A percentile compares a stretch with the other conserved stretches of the same genome.
phyloP scores from a whole-genome alignment of 37 sponge, comb jelly and placozoan genomes.

The Mnemiopsis leidyi region DNA sequence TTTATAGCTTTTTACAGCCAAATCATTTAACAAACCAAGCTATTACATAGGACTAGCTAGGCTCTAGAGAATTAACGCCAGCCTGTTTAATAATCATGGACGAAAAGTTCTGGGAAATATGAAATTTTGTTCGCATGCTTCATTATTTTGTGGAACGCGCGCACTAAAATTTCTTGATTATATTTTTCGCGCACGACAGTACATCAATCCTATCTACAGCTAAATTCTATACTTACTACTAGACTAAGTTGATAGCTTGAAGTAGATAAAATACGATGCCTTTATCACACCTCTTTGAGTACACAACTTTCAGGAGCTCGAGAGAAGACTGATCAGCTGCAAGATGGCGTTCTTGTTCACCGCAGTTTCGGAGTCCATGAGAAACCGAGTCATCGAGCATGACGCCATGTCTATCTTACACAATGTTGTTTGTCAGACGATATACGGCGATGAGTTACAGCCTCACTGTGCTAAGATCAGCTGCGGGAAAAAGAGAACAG shows the following conservation, averaged over 20 bases:
- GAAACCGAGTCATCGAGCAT: neutral
- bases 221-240: no score
- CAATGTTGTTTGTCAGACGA: neutral
- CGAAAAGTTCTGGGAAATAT: neutral
- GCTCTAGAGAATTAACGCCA: no score
- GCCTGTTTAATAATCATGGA: no score
- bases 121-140: neutral
- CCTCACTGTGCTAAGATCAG: neutral
- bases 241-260: no score
- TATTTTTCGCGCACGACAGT: neutral
- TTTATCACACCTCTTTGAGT: neutral
- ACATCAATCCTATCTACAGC: no score
- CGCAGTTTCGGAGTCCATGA: slow-evolving; percentile 13
- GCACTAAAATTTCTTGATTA: neutral
- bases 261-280: no score
- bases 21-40: no score
- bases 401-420: neutral
- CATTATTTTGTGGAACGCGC: neutral
- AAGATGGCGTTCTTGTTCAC: slow-evolving; percentile 51
- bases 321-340: slow-evolving; percentile 12
- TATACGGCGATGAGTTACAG: neutral
- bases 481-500: neutral
- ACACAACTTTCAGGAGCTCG: neutral
- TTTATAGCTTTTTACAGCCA: no score
- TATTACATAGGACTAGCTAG: no score